phyloP scores from a whole-genome alignment of 2,888 invertebrate genomes.

The Leucoptera coffeella region DNA sequence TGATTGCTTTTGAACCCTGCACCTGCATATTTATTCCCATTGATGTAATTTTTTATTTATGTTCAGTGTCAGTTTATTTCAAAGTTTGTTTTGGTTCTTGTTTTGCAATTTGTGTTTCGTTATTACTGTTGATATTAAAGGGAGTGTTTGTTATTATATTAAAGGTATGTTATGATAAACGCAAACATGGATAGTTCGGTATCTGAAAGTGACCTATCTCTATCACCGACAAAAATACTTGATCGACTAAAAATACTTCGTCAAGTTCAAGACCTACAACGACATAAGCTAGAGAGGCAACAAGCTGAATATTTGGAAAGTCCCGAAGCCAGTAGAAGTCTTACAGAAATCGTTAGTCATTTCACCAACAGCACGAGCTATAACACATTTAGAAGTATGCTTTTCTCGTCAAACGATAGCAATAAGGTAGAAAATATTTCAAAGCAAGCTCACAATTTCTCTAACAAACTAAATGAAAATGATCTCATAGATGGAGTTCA shows the following conservation, averaged over 20 bases:
- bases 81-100: too few relatives aligned
- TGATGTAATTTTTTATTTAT: too few relatives aligned
- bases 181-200: constrained; percentile 27
- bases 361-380: constrained; percentile 37
- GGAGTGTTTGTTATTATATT: too few relatives aligned
- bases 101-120: too few relatives aligned
- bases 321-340: constrained; percentile 22
- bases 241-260: constrained; percentile 32
- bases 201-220: constrained; percentile 29
- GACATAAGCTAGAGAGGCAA: constrained; percentile 39
- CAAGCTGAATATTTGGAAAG: constrained; percentile 24
- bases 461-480: constrained; percentile 16
- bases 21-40: too few relatives aligned
- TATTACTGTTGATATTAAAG: too few relatives aligned
- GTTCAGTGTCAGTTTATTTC: too few relatives aligned
- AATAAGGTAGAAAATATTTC: too few relatives aligned
- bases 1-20: too few relatives aligned
- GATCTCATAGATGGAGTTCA: constrained; percentile 41
- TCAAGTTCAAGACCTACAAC: constrained; percentile 31
- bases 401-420: constrained; percentile 19
- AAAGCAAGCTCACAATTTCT: constrained; percentile 8
- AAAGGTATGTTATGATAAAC: too few relatives aligned
- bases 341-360: constrained; percentile 38
- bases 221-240: constrained; percentile 36
- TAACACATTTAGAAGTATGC: constrained; percentile 33